Base-by-base conservation (phyloP, 2,113 vertebrate genomes). In the Azemiops feae region DNA sequence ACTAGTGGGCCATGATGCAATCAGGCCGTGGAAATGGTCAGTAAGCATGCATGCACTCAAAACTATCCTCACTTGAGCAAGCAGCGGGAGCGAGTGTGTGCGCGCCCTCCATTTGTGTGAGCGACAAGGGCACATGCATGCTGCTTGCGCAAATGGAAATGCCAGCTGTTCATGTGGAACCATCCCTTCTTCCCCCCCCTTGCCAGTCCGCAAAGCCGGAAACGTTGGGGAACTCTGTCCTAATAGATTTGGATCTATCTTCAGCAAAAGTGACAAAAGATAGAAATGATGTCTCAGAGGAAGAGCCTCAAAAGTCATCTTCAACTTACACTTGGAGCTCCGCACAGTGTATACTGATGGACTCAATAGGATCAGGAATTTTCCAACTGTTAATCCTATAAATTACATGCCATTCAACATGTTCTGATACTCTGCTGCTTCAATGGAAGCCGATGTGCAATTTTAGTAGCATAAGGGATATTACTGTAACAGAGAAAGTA, bases 181-280 rank as follows among this genome's bases (percentile, higher is more conserved):
- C 27, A n/a, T n/a, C 3, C 0, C 3, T 27, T 12, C 10, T 27
- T 3, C 1, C 1, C 1, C 9, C 23, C 55, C 20, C 55, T 1
- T 6, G 8, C 22, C 2, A 0, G 55, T 58, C 23, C 2, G 5
- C 20, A 58, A 58, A 58, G 22, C 22, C 7, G 0, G 55, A 58
- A 58, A 58, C 2, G 1, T 58, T 58, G 55, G 55, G 22, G 5
- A 58, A 58, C 20, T 58, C 60, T 64, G 9, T 64, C 60, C 1
- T 74, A 39, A 20, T 22, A 43, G 18, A 7, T 81, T 81, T 81
- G 34, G 74, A 81, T 81, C 74, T 81, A 81, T 43, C 34, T 81
- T 81, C 34, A 69, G 30, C 64, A 34, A 81, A 81, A 81, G 6
- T 39, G 69, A 20, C 16, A 39, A 81, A n/a, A 74, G 14, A 39